Conservation (phyloP, 2,113 vertebrate genomes). For the Setophaga kirtlandii region DNA sequence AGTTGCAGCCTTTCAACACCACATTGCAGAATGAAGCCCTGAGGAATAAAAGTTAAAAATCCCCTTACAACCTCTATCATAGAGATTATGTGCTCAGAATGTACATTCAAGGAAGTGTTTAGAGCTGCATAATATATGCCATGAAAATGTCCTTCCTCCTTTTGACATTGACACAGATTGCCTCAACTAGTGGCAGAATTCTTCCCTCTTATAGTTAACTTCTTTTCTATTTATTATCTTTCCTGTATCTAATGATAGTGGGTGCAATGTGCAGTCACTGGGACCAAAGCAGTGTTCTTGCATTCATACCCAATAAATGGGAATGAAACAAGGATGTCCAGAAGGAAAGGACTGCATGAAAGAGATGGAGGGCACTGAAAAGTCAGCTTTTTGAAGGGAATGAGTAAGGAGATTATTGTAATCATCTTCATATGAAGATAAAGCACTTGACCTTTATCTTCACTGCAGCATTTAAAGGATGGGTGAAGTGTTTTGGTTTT, state of each 20-base stretch:
- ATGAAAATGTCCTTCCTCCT: constrained; percentile 23
- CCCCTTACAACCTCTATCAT: constrained; percentile 18
- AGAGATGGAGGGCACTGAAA: constrained; percentile 14
- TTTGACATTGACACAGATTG: constrained; percentile 35
- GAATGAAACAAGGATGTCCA: constrained; percentile 21
- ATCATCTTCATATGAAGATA: constrained; percentile 50
- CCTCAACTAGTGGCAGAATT: not conserved
- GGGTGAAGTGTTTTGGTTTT: constrained; percentile 25
- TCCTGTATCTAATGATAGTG: not conserved
- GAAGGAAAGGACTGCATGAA: constrained; percentile 15
- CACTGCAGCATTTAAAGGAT: not conserved
- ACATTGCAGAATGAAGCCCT: not conserved
- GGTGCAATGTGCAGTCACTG: not conserved
- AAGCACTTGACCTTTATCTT: constrained; percentile 59
- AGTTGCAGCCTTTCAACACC: constrained; percentile 1
- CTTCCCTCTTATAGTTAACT: not conserved
- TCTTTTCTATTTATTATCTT: not conserved
- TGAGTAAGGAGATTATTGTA: constrained; percentile 42
- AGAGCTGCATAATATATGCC: constrained; percentile 33
- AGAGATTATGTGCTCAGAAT: constrained; percentile 28
- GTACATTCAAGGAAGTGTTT: constrained; percentile 21
- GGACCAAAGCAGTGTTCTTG: not conserved
- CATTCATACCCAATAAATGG: not conserved
- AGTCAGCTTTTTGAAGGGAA: constrained; percentile 40
- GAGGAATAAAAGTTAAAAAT: constrained; percentile 51